These are phyloP conservation scores for Theretra japonica DNA, from an alignment of 2,888 invertebrate species.

Conservation along the genomic window DNA sequence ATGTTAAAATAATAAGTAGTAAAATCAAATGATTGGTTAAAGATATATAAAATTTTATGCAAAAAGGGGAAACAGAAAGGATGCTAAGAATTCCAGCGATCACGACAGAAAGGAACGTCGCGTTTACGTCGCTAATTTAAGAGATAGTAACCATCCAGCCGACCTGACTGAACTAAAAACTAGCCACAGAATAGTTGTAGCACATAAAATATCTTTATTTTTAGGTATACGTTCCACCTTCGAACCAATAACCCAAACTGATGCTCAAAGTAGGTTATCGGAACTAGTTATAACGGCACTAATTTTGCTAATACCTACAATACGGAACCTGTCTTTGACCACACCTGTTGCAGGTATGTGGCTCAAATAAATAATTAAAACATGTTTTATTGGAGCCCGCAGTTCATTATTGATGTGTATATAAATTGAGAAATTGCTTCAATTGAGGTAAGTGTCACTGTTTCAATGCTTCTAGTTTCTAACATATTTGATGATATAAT, in stretches of 20 bases:
- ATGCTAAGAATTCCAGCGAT: too few relatives aligned
- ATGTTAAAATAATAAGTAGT: too few relatives aligned
- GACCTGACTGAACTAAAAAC: too few relatives aligned
- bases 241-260: slow-evolving; percentile 33
- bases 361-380: slow-evolving; percentile 69
- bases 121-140: too few relatives aligned
- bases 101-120: too few relatives aligned
- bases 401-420: slow-evolving; percentile 58
- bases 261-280: slow-evolving; percentile 66
- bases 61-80: too few relatives aligned
- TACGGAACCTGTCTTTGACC: slow-evolving; percentile 67
- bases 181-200: neutral
- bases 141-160: too few relatives aligned
- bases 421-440: slow-evolving; percentile 51
- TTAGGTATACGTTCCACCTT: slow-evolving; percentile 29
- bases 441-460: slow-evolving; percentile 43
- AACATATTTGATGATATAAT: slow-evolving; percentile 13
- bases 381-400: slow-evolving; percentile 59
- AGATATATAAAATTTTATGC: too few relatives aligned
- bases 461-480: neutral
- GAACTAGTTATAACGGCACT: slow-evolving; percentile 74
- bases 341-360: slow-evolving; percentile 70
- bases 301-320: slow-evolving; percentile 74
- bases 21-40: too few relatives aligned
- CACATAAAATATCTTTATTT: slow-evolving; percentile 7